phyloP scores from a whole-genome alignment of 2,888 invertebrate species.

The Linhomoeus sp. region DNA sequence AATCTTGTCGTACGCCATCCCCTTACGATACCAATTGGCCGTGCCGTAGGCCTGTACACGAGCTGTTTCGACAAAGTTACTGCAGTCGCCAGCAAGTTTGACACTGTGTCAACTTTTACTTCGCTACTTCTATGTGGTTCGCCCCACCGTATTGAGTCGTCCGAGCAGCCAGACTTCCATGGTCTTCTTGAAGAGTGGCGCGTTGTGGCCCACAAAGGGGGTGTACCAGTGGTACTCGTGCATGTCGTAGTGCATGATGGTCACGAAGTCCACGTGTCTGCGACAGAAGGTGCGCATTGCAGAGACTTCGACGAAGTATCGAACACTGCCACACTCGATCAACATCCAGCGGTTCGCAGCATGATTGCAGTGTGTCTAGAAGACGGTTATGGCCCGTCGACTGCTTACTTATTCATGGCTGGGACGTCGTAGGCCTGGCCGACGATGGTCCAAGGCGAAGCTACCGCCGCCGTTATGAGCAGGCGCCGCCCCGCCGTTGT shows the following conservation, averaged over 20 bases:
- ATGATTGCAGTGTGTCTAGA: no score
- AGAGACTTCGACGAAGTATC: no score
- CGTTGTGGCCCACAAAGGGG: constrained; percentile 63
- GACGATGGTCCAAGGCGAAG: constrained; percentile 53
- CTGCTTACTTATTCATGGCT: constrained; percentile 51
- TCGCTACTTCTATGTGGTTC: neutral
- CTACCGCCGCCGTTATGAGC: constrained; percentile 32
- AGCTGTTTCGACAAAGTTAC: no score
- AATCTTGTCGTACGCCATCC: constrained; percentile 54
- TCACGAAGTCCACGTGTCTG: constrained; percentile 57
- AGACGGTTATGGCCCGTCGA: no score
- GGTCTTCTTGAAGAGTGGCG: constrained; percentile 48
- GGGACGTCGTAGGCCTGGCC: constrained; percentile 55
- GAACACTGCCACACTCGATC: no score
- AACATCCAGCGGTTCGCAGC: no score
- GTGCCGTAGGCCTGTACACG: constrained; percentile 46
- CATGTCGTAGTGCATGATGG: constrained; percentile 78
- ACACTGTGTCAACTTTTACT: neutral
- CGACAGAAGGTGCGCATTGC: constrained; percentile 12
- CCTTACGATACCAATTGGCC: constrained; percentile 51
- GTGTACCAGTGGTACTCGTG: constrained; percentile 52
- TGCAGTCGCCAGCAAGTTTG: no score
- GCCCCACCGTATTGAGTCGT: constrained; percentile 44
- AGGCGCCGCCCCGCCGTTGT: neutral
- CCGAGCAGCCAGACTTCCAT: constrained; percentile 44